These are phyloP conservation scores for Ricordea florida DNA, from an alignment of 92 coral and sea anemone species.

Conservation along the genomic window DNA sequence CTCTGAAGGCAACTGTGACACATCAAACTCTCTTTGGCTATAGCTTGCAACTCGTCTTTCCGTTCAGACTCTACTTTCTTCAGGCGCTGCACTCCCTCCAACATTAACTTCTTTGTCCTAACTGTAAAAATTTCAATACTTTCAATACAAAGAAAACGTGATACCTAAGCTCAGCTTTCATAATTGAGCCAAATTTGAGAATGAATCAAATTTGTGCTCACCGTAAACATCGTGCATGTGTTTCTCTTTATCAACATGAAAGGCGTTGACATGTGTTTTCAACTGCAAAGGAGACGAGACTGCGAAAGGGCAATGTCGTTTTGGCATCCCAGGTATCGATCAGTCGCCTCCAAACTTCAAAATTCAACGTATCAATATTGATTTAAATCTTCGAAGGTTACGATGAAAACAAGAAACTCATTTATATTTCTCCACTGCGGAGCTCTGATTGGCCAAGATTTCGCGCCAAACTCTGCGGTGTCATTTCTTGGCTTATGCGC, in stretches of 20 bases:
- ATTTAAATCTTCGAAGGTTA: no score
- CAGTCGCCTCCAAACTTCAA: no score
- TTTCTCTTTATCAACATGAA: conserved; percentile 72
- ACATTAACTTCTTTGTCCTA: conserved; percentile 76
- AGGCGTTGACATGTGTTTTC: conserved; percentile 81
- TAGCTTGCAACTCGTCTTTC: neutral
- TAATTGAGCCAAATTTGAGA: neutral
- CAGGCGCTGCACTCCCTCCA: conserved; percentile 37
- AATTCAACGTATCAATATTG: no score
- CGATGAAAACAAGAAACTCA: neutral
- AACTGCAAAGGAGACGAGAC: conserved; percentile 72
- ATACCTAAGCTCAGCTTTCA: neutral
- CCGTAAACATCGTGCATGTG: conserved; percentile 80
- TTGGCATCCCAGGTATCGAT: conserved; percentile 59
- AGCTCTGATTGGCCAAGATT: conserved; percentile 65
- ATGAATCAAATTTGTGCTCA: conserved; percentile 15
- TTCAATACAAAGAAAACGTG: neutral
- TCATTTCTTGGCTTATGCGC: conserved; percentile 30
- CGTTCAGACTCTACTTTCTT: neutral
- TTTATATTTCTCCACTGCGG: neutral
- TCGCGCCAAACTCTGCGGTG: conserved; percentile 70
- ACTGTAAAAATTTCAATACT: conserved; percentile 41
- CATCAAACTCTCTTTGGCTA: conserved; percentile 27
- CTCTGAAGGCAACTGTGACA: conserved; percentile 66
- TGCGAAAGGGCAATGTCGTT: conserved; percentile 84